Percentiles rank a stretch among this genome's conserved stretches.
phyloP scores from a whole-genome alignment of 1,140 invertebrate genomes.

The Palaemon carinicauda region DNA sequence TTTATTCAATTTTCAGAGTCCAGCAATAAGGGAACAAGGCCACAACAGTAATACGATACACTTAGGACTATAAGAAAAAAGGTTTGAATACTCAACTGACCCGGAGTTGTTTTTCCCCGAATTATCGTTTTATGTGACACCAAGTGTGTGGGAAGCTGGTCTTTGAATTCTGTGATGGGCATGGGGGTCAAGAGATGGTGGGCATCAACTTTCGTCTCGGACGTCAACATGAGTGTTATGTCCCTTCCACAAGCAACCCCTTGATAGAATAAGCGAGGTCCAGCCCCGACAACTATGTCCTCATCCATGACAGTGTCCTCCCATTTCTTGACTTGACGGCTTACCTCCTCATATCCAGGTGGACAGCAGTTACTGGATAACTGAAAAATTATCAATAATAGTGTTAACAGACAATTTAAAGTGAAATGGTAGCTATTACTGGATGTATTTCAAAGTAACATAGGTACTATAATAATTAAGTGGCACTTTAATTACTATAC shows the following conservation, averaged over 20 bases:
- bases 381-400: neutral
- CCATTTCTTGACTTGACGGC: neutral
- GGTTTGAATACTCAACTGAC: neutral
- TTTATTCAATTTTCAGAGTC: too few species aligned
- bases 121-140: slow-evolving; percentile 59
- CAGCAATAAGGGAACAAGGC: too few species aligned
- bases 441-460: neutral
- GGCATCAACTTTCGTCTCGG: slow-evolving; percentile 69
- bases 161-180: slow-evolving; percentile 80
- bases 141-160: slow-evolving; percentile 75
- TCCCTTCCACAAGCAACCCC: slow-evolving; percentile 76
- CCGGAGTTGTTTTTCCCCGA: slow-evolving; percentile 18
- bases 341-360: slow-evolving; percentile 22
- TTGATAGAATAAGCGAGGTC: slow-evolving; percentile 75
- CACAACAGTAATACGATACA: too few species aligned
- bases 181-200: slow-evolving; percentile 71
- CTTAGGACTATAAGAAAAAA: too few species aligned
- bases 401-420: neutral
- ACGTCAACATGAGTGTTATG: slow-evolving; percentile 77
- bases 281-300: slow-evolving; percentile 70
- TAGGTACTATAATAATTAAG: too few species aligned
- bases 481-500: neutral
- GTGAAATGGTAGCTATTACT: neutral
- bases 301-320: slow-evolving; percentile 66
- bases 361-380: slow-evolving; percentile 1